Evolutionary conservation across 2,888 invertebrate genomes (phyloP), one percentile per base, ranked within the genome.

Genomic region (Epinotia brunnichana): DNA sequence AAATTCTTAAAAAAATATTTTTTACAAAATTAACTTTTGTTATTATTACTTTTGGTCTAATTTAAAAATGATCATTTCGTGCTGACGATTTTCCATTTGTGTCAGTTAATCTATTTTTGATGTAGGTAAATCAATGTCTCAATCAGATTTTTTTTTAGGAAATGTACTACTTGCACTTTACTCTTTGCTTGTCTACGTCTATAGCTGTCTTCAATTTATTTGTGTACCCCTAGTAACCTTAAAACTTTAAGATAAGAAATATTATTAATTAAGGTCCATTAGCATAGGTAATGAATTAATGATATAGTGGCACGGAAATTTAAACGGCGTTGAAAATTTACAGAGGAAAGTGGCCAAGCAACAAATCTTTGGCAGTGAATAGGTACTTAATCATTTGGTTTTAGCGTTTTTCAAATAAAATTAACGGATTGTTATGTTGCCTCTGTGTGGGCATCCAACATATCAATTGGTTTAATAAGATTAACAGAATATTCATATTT

Each of bases 61-160:
- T 24, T 24, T 24, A 1, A 24, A 24, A 24, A 24, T 24, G 21
- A 2, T 2, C 21, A 24, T 24, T 24, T 2, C 21, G 2, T 24
- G 21, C 21, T 24, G 21, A 24, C 21, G 21, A 24, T 24, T 24
- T 24, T 24, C 21, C 2, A 24, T 24, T 2, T 24, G 2, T 24
- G 21, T 2, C 21, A 24, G 21, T 24, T 2, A 24, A 24, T 24
- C 21, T 24, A 24, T 24, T 24, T 24, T 24, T 24, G 21, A 24
- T 24, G 21, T 24, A 24, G 19, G 54, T 64, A 64, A 54, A 19
- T 66, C 39, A 19, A 66, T 66, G 64, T 66, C 15, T 54, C 11
- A 41, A 21, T 66, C 39, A 41, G 35, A 54, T 66, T 39, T 66
- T 66, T 66, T 54, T 63, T 15, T 64, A 64, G 53, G 19, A 9